phyloP scores from a whole-genome alignment of 2,888 invertebrate species.

The Phengaris arion region DNA sequence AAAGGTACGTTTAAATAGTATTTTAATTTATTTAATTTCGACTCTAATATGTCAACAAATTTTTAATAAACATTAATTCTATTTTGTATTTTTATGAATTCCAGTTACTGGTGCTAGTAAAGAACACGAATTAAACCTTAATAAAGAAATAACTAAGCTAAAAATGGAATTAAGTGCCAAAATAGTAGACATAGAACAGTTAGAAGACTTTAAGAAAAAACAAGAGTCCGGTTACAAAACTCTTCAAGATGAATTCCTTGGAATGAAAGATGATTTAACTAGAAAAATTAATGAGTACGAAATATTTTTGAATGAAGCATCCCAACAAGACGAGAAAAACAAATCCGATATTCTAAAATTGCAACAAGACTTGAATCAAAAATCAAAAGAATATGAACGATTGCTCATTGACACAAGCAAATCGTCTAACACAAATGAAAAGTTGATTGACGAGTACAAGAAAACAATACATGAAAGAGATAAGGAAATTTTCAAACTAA shows the following conservation, averaged over 20 bases:
- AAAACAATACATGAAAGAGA: conserved; percentile 76
- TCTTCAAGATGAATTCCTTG: conserved; percentile 63
- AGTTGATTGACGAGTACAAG: conserved; percentile 69
- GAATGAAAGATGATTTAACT: conserved; percentile 61
- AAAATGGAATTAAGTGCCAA: conserved; percentile 79
- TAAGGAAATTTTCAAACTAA: conserved; percentile 74
- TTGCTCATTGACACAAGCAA: conserved; percentile 63
- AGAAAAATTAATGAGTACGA: conserved; percentile 73
- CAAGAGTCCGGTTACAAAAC: conserved; percentile 59
- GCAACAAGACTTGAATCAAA: conserved; percentile 60
- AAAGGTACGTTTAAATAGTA: conserved; percentile 57
- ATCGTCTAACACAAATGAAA: conserved; percentile 60
- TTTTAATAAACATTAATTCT: not conserved
- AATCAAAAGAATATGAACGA: conserved; percentile 66
- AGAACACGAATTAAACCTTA: conserved; percentile 72
- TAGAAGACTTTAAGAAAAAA: conserved; percentile 66
- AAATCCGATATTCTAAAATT: conserved; percentile 65
- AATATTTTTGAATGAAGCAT: conserved; percentile 62
- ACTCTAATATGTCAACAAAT: not conserved
- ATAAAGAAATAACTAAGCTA: conserved; percentile 75
- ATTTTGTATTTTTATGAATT: conserved; percentile 21
- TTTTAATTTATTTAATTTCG: not conserved
- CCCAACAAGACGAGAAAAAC: conserved; percentile 66
- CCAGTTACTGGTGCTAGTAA: conserved; percentile 70
- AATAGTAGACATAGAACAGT: conserved; percentile 75